Evolutionary conservation across 2,797 vertebrate species (phyloP), one percentile per base, ranked within the genome.

Genomic region (Ambastaia sidthimunki): DNA sequence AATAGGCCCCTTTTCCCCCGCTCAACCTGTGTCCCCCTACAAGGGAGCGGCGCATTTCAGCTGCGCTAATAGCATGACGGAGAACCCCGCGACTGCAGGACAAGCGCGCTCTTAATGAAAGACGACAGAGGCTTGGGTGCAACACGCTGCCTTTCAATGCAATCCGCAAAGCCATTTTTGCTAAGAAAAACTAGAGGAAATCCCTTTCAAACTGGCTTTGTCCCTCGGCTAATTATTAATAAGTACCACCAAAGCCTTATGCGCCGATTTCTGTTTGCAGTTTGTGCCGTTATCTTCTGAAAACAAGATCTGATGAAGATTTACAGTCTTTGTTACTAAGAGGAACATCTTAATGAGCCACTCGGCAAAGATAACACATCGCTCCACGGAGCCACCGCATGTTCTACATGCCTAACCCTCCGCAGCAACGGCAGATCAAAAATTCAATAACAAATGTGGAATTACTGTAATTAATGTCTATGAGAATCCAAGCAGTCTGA

Each of bases 381-480:
- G 19, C 74, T 54, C 28, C 4, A 34, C 10, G 6, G 47, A 65
- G n/a, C 12, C 60, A 37, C 47, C 10, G 25, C 76, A 74, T 59
- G 70, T 44, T 68, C 54, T 21, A 66, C 68, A 50, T 65, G 21
- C 28, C 19, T 83, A 82, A 85, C 85, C 84, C 85, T 77, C 66
- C 84, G 84, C 88, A 80, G 85, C 84, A 83, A 79, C 16, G 86
- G 86, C 80, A 78, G 78, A 81, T 81, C 84, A 87, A 90, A 87
- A 87, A 91, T 86, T 90, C 89, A 91, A 91, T 90, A 91, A 90
- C 86, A 87, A 91, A 90, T 89, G 90, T 86, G 84, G 91, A 91
- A 91, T 86, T 83, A 75, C 84, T 85, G 80, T 88, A 92, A 93
- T 89, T 90, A 89, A 89, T 80, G 83, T 90, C 77, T 80, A 84